phyloP scores from a whole-genome alignment of 2,113 vertebrate species.

The Pedetes capensis region DNA sequence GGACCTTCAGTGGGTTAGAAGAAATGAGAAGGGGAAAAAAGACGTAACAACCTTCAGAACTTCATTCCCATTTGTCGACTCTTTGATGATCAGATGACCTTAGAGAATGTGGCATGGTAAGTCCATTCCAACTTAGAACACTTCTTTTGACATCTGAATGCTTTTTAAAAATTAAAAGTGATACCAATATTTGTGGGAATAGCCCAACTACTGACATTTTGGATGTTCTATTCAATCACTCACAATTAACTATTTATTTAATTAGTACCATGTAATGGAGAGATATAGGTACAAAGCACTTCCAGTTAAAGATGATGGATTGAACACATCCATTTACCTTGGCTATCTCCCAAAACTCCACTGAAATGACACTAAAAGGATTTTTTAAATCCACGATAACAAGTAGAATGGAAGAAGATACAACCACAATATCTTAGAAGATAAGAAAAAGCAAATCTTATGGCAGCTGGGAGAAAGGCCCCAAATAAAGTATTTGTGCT shows the following conservation, averaged over 20 bases:
- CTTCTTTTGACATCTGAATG: conserved; percentile 25
- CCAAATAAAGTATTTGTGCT: conserved; percentile 22
- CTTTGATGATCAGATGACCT: neutral
- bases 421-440: conserved; percentile 13
- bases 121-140: neutral
- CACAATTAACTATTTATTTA: conserved; percentile 48
- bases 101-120: neutral
- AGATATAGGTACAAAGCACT: conserved; percentile 46
- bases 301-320: conserved; percentile 64
- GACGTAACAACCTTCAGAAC: neutral
- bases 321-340: conserved; percentile 54
- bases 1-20: neutral
- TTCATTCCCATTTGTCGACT: neutral
- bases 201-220: conserved; percentile 8
- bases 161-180: conserved; percentile 27
- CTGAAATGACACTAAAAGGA: conserved; percentile 40
- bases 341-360: conserved; percentile 48
- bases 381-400: conserved; percentile 5
- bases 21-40: conserved; percentile 43
- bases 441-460: conserved; percentile 39
- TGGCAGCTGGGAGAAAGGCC: neutral
- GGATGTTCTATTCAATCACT: conserved; percentile 33
- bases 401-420: conserved; percentile 48
- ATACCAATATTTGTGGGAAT: conserved; percentile 37
- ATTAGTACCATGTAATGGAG: conserved; percentile 48